These are phyloP conservation scores for Malacosoma neustria DNA, from an alignment of 2,888 invertebrate species.

Conservation along the genomic window DNA sequence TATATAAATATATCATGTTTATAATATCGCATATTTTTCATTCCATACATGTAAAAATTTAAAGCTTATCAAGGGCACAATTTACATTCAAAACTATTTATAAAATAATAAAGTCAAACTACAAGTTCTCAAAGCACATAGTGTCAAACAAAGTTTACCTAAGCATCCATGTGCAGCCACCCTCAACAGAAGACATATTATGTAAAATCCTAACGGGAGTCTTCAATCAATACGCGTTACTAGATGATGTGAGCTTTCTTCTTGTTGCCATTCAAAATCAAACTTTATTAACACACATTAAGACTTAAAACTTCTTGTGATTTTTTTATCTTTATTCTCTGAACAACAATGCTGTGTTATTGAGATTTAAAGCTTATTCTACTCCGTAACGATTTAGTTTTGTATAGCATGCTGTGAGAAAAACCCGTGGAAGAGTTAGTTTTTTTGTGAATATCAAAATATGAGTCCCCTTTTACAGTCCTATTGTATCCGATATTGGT, in stretches of 20 bases:
- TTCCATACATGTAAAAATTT: too few species aligned
- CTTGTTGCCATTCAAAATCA: slow-evolving; percentile 20
- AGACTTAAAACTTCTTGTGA: slow-evolving; percentile 1
- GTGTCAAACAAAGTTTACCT: slow-evolving; percentile 27
- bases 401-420: slow-evolving; percentile 13
- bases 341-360: slow-evolving; percentile 35
- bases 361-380: slow-evolving; percentile 34
- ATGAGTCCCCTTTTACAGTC: slow-evolving; percentile 72
- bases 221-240: slow-evolving; percentile 73
- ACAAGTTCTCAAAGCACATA: slow-evolving; percentile 23
- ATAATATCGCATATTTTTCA: too few species aligned
- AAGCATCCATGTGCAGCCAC: slow-evolving; percentile 42
- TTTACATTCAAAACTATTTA: too few species aligned
- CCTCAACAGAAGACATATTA: slow-evolving; percentile 65
- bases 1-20: too few species aligned
- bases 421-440: slow-evolving; percentile 62
- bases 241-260: slow-evolving; percentile 66
- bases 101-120: slow-evolving; percentile 5
- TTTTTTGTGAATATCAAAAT: slow-evolving; percentile 73
- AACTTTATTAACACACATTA: slow-evolving; percentile 20
- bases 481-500: slow-evolving; percentile 72
- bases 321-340: slow-evolving; percentile 49
- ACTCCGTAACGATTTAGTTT: background rate
- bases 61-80: too few species aligned
- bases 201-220: slow-evolving; percentile 71